phyloP scores from a whole-genome alignment of 2,888 invertebrate genomes.

The Nowickia ferox region DNA sequence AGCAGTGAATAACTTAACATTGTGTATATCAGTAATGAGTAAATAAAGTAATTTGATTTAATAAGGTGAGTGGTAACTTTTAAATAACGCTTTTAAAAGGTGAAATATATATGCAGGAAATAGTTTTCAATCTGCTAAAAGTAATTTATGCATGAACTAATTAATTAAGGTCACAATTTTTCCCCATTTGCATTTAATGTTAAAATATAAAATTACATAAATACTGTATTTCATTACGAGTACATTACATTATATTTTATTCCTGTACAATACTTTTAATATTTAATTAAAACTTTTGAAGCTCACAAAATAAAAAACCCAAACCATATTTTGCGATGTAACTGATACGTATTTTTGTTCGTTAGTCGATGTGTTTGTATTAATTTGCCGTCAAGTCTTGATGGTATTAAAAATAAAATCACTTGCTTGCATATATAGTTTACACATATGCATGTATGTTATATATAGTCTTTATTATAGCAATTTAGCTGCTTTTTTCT shows the following conservation, averaged over 20 bases:
- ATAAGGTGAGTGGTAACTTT: too few relatives aligned
- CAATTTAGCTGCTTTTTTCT: slow-evolving; percentile 21
- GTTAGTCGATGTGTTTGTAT: neutral
- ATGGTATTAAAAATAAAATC: slow-evolving; percentile 2
- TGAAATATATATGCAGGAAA: too few relatives aligned
- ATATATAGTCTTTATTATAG: slow-evolving; percentile 40
- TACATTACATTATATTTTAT: too few relatives aligned
- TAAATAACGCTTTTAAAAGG: too few relatives aligned
- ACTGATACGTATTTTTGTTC: neutral
- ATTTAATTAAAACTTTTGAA: slow-evolving; percentile 23
- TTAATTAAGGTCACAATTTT: too few relatives aligned
- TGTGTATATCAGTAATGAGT: too few relatives aligned
- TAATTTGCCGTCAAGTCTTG: slow-evolving; percentile 10
- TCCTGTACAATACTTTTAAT: neutral
- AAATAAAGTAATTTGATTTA: too few relatives aligned
- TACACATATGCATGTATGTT: slow-evolving; percentile 7
- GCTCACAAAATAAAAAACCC: neutral
- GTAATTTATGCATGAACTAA: too few relatives aligned
- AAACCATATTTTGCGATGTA: neutral
- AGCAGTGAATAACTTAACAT: too few relatives aligned
- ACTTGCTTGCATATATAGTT: neutral
- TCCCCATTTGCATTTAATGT: too few relatives aligned
- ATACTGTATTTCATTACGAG: neutral
- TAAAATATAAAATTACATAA: neutral
- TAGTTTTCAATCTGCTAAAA: too few relatives aligned